phyloP scores from a whole-genome alignment of 1,140 invertebrate genomes.

The Nasonia giraulti region DNA sequence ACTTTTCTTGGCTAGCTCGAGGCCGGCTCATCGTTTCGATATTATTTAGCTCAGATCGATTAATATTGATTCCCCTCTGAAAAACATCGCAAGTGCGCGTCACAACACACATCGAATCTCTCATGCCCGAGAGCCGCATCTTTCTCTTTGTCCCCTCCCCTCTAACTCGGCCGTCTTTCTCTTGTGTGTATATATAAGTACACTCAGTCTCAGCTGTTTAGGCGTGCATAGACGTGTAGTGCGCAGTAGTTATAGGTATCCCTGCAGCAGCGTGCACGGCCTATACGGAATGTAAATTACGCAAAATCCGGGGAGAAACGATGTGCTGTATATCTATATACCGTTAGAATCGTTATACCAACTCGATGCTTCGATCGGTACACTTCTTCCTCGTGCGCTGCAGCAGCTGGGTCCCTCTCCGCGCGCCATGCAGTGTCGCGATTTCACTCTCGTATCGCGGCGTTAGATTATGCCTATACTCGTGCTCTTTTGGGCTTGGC shows the following conservation, averaged over 20 bases:
- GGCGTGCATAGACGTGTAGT: not conserved
- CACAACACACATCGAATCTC: no score
- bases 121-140: not conserved
- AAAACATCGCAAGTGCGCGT: no score
- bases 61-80: not conserved
- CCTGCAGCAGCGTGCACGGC: not conserved
- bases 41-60: no score
- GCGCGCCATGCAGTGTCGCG: no score
- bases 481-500: no score
- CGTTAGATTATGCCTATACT: no score
- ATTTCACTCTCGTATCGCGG: not conserved
- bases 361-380: constrained; percentile 46
- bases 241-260: not conserved
- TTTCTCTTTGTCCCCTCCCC: not conserved
- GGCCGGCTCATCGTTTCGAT: no score
- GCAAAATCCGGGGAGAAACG: constrained; percentile 52
- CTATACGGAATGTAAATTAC: constrained; percentile 56
- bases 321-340: constrained; percentile 5
- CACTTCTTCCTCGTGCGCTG: constrained; percentile 49
- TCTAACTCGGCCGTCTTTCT: not conserved
- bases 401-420: no score
- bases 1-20: no score
- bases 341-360: constrained; percentile 41
- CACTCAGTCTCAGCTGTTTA: not conserved
- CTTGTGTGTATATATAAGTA: not conserved